Conservation (phyloP, 2,888 invertebrate species). For the Xestia rhomboidea region DNA sequence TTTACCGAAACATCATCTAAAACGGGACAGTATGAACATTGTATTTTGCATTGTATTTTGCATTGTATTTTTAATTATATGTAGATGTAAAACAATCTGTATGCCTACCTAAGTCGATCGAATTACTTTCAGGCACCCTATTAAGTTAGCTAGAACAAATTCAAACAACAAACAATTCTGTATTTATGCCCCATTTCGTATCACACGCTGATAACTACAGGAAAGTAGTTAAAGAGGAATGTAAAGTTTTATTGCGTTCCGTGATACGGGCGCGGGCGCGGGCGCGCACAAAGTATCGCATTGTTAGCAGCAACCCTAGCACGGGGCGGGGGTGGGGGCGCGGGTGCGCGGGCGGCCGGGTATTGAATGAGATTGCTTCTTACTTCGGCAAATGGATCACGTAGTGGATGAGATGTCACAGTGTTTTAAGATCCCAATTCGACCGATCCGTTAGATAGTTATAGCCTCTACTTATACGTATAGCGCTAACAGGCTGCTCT, state of each 20-base stretch:
- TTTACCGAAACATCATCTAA: constrained; percentile 27
- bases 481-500: constrained; percentile 51
- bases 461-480: constrained; percentile 70
- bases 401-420: constrained; percentile 91
- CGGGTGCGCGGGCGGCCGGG: constrained; percentile 76
- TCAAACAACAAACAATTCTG: constrained; percentile 71
- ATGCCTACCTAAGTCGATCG: constrained; percentile 21
- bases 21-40: constrained; percentile 5
- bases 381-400: constrained; percentile 91
- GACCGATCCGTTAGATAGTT: constrained; percentile 82
- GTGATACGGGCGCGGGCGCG: constrained; percentile 81
- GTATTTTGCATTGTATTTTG: constrained; percentile 8
- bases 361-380: constrained; percentile 92
- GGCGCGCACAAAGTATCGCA: constrained; percentile 85
- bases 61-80: neutral
- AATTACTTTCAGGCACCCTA: constrained; percentile 35
- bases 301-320: constrained; percentile 87
- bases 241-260: constrained; percentile 89
- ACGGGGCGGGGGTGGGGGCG: constrained; percentile 68
- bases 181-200: constrained; percentile 83
- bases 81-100: constrained; percentile 15
- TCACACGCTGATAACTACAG: constrained; percentile 85
- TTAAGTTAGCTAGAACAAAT: constrained; percentile 60
- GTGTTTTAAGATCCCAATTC: constrained; percentile 91
- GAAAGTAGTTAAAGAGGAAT: constrained; percentile 89